Evolutionary conservation across 2,888 invertebrate species (phyloP).

Genomic region (Kuschelorhynchus macadamiae): DNA sequence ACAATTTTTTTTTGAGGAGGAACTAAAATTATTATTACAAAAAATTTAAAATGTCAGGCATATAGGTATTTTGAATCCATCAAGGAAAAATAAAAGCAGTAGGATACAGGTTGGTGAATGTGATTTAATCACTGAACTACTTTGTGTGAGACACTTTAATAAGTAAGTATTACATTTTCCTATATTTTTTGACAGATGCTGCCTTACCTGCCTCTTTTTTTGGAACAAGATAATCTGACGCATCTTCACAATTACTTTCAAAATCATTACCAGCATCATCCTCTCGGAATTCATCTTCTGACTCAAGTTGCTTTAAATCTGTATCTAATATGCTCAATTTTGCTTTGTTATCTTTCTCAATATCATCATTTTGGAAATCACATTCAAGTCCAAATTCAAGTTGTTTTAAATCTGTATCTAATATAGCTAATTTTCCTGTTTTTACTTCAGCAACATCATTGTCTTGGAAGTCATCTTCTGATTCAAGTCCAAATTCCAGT

Average conservation of each 20-base stretch:
- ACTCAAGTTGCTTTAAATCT: constrained; percentile 19
- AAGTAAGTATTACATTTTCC: too few species aligned
- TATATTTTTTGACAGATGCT: too few species aligned
- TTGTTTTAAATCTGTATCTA: constrained; percentile 29
- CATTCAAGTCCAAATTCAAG: constrained; percentile 1
- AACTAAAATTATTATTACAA: too few species aligned
- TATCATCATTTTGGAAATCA: too few species aligned
- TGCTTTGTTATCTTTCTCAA: constrained; percentile 34
- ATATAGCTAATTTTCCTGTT: constrained; percentile 26
- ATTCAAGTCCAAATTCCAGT: constrained; percentile 23
- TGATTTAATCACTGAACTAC: too few species aligned
- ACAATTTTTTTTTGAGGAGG: too few species aligned
- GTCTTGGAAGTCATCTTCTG: constrained; percentile 29
- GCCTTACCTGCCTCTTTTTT: constrained; percentile 27
- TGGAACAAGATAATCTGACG: neutral
- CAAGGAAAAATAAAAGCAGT: too few species aligned
- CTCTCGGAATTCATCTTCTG: constrained; percentile 28
- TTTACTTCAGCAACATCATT: constrained; percentile 31
- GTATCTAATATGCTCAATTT: constrained; percentile 30
- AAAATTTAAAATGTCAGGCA: too few species aligned
- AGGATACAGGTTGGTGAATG: too few species aligned
- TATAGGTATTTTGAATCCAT: too few species aligned
- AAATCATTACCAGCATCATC: constrained; percentile 27
- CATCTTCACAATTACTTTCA: constrained; percentile 30
- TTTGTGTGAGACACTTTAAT: too few species aligned